Evolutionary conservation across 2,888 invertebrate genomes (phyloP).

Genomic region (Caenorhabditis sp.): DNA sequence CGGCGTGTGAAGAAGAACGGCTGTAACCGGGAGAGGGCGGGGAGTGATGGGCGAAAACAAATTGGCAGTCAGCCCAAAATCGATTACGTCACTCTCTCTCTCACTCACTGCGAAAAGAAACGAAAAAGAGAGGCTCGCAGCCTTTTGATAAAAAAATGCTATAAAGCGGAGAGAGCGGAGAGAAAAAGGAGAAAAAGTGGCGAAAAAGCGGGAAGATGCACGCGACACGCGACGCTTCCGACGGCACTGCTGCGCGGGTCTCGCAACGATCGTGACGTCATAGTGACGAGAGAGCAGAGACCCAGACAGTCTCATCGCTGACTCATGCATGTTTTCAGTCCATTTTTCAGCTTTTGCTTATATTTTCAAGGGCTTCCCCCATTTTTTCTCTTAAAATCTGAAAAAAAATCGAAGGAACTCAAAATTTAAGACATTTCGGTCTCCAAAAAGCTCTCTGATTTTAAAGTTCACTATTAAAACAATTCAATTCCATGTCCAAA

Average conservation of each 20-base stretch:
- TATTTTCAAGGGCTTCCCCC: not conserved
- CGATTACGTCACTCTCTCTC: slow-evolving; percentile 57
- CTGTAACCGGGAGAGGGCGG: slow-evolving; percentile 9
- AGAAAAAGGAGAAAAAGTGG: slow-evolving; percentile 48
- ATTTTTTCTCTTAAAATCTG: slow-evolving; percentile 12
- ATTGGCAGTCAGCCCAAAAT: slow-evolving; percentile 60
- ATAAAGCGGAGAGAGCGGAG: slow-evolving; percentile 32
- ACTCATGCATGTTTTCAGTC: slow-evolving; percentile 35
- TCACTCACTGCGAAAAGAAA: slow-evolving; percentile 41
- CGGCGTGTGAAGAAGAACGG: slow-evolving; percentile 15
- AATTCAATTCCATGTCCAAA: too few species aligned
- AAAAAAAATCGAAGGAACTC: not conserved
- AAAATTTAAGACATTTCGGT: not conserved
- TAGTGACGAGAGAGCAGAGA: slow-evolving; percentile 35
- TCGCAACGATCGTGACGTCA: slow-evolving; percentile 60
- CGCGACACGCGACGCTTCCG: slow-evolving; percentile 56
- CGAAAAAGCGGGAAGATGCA: slow-evolving; percentile 50
- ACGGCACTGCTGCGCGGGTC: slow-evolving; percentile 28
- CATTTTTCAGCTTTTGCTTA: slow-evolving; percentile 23
- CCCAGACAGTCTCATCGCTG: slow-evolving; percentile 36
- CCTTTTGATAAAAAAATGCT: slow-evolving; percentile 58
- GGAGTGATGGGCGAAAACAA: slow-evolving; percentile 32
- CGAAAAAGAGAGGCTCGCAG: slow-evolving; percentile 52
- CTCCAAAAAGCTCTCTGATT: too few species aligned
- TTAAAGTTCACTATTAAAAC: too few species aligned